phyloP scores from a whole-genome alignment of 2,888 invertebrate genomes.

The Piscicola geometra region DNA sequence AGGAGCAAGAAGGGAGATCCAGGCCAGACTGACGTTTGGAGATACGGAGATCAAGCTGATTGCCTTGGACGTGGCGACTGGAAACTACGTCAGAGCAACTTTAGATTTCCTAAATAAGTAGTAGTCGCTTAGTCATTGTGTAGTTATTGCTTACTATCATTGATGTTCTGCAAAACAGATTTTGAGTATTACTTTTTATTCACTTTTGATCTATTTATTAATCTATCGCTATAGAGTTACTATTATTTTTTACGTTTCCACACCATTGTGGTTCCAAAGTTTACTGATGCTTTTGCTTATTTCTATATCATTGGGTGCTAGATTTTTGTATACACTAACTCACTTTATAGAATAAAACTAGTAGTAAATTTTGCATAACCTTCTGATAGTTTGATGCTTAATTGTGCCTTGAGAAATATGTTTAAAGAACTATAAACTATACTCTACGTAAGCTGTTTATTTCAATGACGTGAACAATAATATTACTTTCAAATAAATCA shows the following conservation, averaged over 20 bases:
- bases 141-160: constrained; percentile 8
- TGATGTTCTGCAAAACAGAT: constrained; percentile 13
- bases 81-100: constrained; percentile 56
- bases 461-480: too few species aligned
- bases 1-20: constrained; percentile 58
- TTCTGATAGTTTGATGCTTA: too few species aligned
- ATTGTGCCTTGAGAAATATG: too few species aligned
- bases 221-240: neutral
- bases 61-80: constrained; percentile 59
- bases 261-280: neutral
- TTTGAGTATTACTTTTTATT: neutral
- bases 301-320: neutral
- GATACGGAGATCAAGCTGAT: constrained; percentile 61
- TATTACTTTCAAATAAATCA: too few species aligned
- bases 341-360: too few species aligned
- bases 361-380: too few species aligned
- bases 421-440: too few species aligned
- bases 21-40: constrained; percentile 60
- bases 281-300: constrained; percentile 2
- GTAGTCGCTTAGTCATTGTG: neutral
- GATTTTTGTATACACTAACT: neutral
- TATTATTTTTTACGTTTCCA: neutral
- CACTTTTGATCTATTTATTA: neutral
- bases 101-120: constrained; percentile 58
- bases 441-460: too few species aligned